A percentile compares a stretch with the other conserved stretches of the same genome.
Evolutionary conservation across 2,888 invertebrate genomes (phyloP).

Genomic region (Dryadula phaetusa): DNA sequence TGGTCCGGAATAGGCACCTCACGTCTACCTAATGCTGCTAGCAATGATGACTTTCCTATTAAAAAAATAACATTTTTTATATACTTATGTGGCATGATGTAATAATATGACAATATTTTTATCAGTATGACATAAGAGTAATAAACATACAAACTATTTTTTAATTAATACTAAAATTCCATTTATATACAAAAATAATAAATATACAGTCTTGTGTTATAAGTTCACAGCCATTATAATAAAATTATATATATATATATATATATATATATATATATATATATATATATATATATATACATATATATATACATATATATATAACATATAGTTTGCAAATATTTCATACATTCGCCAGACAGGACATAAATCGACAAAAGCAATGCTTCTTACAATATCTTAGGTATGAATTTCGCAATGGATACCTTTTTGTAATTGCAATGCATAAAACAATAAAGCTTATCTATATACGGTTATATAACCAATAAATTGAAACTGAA

Average conservation of each 20-base stretch:
- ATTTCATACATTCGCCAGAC: neutral
- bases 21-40: conserved; percentile 95
- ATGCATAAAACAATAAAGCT: neutral
- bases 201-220: neutral
- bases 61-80: neutral
- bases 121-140: too few species aligned
- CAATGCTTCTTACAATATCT: neutral
- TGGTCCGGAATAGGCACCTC: conserved; percentile 98
- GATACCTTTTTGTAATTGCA: neutral
- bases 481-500: too few species aligned
- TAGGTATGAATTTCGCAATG: neutral
- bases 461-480: neutral
- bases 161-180: too few species aligned
- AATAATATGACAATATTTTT: neutral
- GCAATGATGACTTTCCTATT: conserved; percentile 95
- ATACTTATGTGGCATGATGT: neutral
- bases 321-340: too few species aligned
- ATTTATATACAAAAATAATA: neutral
- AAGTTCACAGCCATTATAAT: neutral
- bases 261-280: too few species aligned
- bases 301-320: too few species aligned
- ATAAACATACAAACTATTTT: too few species aligned
- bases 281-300: too few species aligned
- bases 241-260: too few species aligned
- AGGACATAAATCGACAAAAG: neutral